A percentile compares a stretch with the other conserved stretches of the same genome.
Conservation (phyloP, 1,140 invertebrate species). For the Sinonovacula constricta region DNA sequence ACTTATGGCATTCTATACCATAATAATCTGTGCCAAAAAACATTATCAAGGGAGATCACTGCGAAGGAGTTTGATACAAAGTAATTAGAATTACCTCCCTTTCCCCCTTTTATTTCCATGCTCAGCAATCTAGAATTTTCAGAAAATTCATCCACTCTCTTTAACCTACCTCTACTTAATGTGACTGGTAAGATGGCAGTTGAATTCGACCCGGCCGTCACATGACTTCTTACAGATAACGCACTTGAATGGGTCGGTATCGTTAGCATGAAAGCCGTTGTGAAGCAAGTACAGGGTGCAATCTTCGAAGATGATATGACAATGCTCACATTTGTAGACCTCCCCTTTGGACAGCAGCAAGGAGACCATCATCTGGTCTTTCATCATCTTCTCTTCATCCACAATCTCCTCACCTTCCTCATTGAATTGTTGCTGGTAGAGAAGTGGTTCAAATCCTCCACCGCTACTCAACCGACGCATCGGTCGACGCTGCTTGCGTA, state of each 20-base stretch:
- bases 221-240: conserved; percentile 71
- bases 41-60: too few species aligned
- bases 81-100: too few species aligned
- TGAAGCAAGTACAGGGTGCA: conserved; percentile 73
- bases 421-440: conserved; percentile 52
- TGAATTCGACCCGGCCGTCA: conserved; percentile 74
- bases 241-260: conserved; percentile 72
- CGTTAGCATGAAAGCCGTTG: conserved; percentile 74
- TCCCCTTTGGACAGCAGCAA: conserved; percentile 68
- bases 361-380: conserved; percentile 64
- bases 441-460: conserved; percentile 38
- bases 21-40: too few species aligned
- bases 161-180: conserved; percentile 68
- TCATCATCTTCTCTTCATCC: conserved; percentile 42
- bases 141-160: too few species aligned
- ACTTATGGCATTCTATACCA: too few species aligned
- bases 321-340: conserved; percentile 74
- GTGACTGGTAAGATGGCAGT: conserved; percentile 75
- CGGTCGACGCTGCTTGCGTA: conserved; percentile 71
- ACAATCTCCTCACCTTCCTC: conserved; percentile 55
- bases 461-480: conserved; percentile 72
- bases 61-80: too few species aligned
- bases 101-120: too few species aligned
- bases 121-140: too few species aligned
- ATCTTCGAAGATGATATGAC: conserved; percentile 75